A percentile compares a stretch with the other conserved stretches of the same genome.
These are phyloP conservation scores for Gambusia holbrooki DNA, from an alignment of 2,113 vertebrate genomes.

Conservation along the genomic window DNA sequence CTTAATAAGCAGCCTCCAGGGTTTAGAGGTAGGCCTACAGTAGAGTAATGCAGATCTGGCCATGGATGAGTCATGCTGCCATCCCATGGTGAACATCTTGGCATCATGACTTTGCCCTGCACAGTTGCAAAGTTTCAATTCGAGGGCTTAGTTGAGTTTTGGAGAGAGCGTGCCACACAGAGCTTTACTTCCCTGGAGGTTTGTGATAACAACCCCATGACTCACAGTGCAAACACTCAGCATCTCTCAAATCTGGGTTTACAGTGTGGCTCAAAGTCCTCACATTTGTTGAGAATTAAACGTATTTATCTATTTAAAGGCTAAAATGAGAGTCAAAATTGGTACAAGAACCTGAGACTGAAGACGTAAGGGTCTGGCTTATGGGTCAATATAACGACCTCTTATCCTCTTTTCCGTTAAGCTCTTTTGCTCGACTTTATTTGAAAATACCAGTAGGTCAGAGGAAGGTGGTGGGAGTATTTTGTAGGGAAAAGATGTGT, in stretches of 20 bases:
- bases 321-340: too few species aligned
- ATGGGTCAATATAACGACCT: too few species aligned
- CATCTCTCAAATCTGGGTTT: constrained; percentile 12
- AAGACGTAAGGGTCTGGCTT: too few species aligned
- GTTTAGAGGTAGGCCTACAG: constrained; percentile 61
- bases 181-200: neutral
- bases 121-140: constrained; percentile 56
- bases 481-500: too few species aligned
- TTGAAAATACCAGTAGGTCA: too few species aligned
- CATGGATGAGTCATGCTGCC: constrained; percentile 65
- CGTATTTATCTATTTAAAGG: too few species aligned
- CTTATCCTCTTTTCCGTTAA: too few species aligned
- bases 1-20: constrained; percentile 67
- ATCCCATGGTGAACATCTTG: constrained; percentile 56
- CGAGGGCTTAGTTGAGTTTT: constrained; percentile 25
- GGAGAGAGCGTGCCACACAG: constrained; percentile 4
- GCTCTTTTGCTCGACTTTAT: too few species aligned
- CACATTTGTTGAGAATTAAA: neutral
- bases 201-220: neutral
- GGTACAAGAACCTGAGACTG: too few species aligned
- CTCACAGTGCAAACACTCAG: neutral
- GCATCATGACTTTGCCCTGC: constrained; percentile 61
- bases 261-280: constrained; percentile 2
- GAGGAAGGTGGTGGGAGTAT: too few species aligned
- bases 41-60: constrained; percentile 56